Percentiles rank a stretch among this genome's conserved stretches.
These are phyloP conservation scores for Phyllotis vaccarum DNA, from an alignment of 2,797 vertebrate species.

Conservation along the genomic window DNA sequence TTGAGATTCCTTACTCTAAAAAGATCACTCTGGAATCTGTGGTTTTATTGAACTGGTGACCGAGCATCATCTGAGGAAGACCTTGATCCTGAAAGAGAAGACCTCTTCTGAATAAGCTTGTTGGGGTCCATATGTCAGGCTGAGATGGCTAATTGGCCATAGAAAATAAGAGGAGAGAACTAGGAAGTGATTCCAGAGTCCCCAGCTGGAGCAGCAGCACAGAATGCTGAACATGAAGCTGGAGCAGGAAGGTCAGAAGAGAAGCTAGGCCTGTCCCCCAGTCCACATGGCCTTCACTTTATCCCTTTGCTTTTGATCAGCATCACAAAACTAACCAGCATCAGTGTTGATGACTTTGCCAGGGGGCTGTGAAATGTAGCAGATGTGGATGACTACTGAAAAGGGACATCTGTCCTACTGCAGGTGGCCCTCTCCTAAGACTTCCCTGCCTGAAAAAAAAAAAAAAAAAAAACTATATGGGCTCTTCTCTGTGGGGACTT, in stretches of 20 bases:
- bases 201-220: not conserved
- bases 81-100: not conserved
- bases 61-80: not conserved
- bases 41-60: not conserved
- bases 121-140: slow-evolving; percentile 14
- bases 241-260: not conserved
- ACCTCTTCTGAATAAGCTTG: not conserved
- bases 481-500: slow-evolving; percentile 44
- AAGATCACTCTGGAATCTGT: slow-evolving; percentile 28
- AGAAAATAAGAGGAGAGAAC: not conserved
- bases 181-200: not conserved
- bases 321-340: slow-evolving; percentile 12
- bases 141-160: not conserved
- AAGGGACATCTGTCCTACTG: slow-evolving; percentile 22
- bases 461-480: not conserved
- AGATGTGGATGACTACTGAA: not conserved
- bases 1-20: not conserved
- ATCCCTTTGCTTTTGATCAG: not conserved
- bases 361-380: not conserved
- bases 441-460: slow-evolving; percentile 27
- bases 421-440: slow-evolving; percentile 19
- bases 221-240: not conserved
- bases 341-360: not conserved
- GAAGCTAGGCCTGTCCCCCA: not conserved
- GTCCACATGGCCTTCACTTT: not conserved